phyloP scores from a whole-genome alignment of 2,888 invertebrate genomes.

The Phengaris alcon region DNA sequence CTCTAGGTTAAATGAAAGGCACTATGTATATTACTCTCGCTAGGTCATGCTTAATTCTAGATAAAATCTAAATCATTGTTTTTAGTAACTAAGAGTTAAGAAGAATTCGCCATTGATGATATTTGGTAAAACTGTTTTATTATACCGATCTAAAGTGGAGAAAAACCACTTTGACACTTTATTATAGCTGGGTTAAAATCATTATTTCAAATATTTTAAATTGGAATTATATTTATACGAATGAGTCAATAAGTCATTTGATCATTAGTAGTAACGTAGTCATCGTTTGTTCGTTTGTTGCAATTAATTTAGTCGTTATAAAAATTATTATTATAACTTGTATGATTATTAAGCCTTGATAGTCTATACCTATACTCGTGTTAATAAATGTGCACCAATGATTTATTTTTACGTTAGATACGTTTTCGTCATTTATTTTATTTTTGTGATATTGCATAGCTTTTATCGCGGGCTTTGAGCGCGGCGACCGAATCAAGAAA shows the following conservation, averaged over 20 bases:
- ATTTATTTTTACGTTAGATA: too few relatives aligned
- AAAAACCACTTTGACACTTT: background rate
- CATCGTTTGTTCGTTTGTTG: background rate
- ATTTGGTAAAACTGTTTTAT: background rate
- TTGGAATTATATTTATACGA: background rate
- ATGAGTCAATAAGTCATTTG: background rate
- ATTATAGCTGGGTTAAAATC: background rate
- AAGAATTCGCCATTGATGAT: background rate
- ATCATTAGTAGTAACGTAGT: too few relatives aligned
- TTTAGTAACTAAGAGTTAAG: background rate
- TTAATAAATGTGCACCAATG: too few relatives aligned
- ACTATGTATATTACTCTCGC: background rate
- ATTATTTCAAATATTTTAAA: too few relatives aligned
- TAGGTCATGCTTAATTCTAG: conserved; percentile 11
- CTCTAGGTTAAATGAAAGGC: conserved; percentile 27
- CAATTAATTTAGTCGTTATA: background rate
- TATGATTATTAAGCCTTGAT: too few relatives aligned
- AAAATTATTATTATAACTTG: background rate
- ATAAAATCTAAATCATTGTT: background rate
- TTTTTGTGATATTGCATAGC: too few relatives aligned
- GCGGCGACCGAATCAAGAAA: too few relatives aligned
- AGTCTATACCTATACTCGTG: too few relatives aligned
- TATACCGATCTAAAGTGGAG: background rate
- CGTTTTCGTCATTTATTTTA: too few relatives aligned
- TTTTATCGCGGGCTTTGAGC: too few relatives aligned